Conservation (phyloP, 2,797 vertebrate species). For the Argya squamiceps region DNA sequence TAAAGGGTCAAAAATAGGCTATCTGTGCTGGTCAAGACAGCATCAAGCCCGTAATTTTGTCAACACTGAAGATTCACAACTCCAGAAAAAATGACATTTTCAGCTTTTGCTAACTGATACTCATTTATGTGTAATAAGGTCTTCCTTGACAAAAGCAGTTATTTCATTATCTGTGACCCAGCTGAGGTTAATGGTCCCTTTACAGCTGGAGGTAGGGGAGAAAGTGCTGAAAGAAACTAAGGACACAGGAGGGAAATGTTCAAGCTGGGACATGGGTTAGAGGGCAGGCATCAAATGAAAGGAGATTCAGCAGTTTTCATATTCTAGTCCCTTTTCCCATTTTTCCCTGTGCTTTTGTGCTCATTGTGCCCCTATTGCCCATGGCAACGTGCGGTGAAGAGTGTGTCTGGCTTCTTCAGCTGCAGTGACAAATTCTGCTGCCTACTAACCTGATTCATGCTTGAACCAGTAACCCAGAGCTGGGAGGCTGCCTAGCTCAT, state of each 20-base stretch:
- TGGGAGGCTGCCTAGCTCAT: conserved; percentile 15
- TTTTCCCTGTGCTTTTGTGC: neutral
- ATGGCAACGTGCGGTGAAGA: neutral
- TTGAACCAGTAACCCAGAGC: conserved; percentile 60
- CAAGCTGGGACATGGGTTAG: neutral
- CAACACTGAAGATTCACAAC: neutral
- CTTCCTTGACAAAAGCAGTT: neutral
- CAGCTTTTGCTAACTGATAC: neutral
- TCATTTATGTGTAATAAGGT: neutral
- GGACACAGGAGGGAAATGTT: neutral
- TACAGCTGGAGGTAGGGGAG: neutral
- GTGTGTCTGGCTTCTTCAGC: neutral
- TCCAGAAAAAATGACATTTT: neutral
- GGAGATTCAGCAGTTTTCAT: neutral
- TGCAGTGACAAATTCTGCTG: neutral
- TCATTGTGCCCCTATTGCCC: neutral
- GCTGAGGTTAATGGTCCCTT: neutral
- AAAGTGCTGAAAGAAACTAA: neutral
- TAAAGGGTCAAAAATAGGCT: neutral
- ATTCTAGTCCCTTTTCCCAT: neutral
- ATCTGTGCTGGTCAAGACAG: neutral
- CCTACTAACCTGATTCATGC: conserved; percentile 27
- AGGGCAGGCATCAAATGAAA: neutral
- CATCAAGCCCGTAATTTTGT: neutral
- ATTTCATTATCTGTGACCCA: neutral